Evolutionary conservation across 2,113 vertebrate genomes (phyloP), one percentile per base, ranked within the genome.

Genomic region (Paralichthys olivaceus): DNA sequence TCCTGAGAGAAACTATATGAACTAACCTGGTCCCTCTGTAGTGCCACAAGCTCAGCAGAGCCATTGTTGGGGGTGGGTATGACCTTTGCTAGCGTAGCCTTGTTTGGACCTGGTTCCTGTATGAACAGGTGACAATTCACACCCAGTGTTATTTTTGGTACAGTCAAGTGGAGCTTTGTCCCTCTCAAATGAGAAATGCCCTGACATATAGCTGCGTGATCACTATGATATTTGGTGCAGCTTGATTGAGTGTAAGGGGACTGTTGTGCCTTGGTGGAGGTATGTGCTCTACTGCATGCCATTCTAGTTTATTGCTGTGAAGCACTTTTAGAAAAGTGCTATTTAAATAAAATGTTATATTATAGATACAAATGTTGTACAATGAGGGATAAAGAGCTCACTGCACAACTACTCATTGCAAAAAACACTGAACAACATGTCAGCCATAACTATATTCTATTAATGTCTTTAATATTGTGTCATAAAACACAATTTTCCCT

Each of bases 61-160:
- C 98, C 97, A 0, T 99, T 99, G 86, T 99, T 99, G 1, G 97
- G 96, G 0, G 95, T 98, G 0, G 98, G 98, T 55, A 98, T 94
- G 7, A 99, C 96, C 89, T 99, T 99, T 47, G 96, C 97, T 34
- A 97, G 87, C 0, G 94, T 96, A 1, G 95, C 97, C 87, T 96
- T 97, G 34, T 82, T 87, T 34, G 95, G 93, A 49, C 95, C 92
- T 0, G 95, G 94, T 6, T 97, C 96, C 98, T 99, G 92, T 26
- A 81, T 32, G 7, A 81, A 72, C 68, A 87, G 65, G 72, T 81
- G 55, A 74, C 45, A 76, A 81, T 77, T 84, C 74, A 61, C 81
- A 87, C 34, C 64, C 23, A 68, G 67, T 37, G 29, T 25, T 45
- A 57, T 71, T 62, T 73, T 67, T 77, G 37, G 28, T 47, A 47